These are phyloP conservation scores for Anthrax anthrax DNA, from an alignment of 2,888 invertebrate species.

Conservation along the genomic window DNA sequence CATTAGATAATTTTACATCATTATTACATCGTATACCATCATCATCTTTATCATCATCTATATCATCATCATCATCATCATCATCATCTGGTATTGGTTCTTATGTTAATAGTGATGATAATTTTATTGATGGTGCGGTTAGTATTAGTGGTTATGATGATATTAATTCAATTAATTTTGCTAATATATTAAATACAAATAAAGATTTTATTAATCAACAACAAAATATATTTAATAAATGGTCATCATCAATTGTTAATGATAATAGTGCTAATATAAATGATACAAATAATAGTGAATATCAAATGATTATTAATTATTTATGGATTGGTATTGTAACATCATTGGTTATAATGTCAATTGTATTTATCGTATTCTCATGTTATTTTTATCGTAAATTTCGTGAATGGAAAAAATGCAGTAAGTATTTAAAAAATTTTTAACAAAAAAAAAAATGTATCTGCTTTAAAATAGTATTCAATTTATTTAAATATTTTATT, in stretches of 20 bases:
- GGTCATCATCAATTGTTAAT: conserved; percentile 11
- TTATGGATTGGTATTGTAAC: conserved; percentile 33
- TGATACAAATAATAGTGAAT: conserved; percentile 21
- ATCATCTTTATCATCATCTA: too few relatives aligned
- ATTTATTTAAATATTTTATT: too few relatives aligned
- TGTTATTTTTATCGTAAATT: conserved; percentile 33
- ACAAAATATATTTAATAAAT: conserved; percentile 17
- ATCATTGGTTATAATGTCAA: conserved; percentile 26
- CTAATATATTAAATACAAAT: neutral
- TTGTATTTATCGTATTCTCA: conserved; percentile 31
- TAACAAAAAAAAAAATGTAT: too few relatives aligned
- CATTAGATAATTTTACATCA: conserved; percentile 29
- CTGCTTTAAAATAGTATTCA: too few relatives aligned
- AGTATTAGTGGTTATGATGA: neutral
- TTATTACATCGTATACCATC: conserved; percentile 20
- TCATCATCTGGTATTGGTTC: too few relatives aligned
- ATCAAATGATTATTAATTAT: conserved; percentile 32
- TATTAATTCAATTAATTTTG: neutral
- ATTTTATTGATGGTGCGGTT: neutral
- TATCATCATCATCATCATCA: too few relatives aligned
- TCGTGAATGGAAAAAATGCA: conserved; percentile 34
- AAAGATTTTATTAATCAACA: conserved; percentile 6
- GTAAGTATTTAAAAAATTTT: conserved; percentile 29
- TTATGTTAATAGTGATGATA: neutral
- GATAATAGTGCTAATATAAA: neutral